Base-by-base conservation (phyloP, 30 jellyfish, hydroid and myxozoan species). In the Aurelia coerulea region DNA sequence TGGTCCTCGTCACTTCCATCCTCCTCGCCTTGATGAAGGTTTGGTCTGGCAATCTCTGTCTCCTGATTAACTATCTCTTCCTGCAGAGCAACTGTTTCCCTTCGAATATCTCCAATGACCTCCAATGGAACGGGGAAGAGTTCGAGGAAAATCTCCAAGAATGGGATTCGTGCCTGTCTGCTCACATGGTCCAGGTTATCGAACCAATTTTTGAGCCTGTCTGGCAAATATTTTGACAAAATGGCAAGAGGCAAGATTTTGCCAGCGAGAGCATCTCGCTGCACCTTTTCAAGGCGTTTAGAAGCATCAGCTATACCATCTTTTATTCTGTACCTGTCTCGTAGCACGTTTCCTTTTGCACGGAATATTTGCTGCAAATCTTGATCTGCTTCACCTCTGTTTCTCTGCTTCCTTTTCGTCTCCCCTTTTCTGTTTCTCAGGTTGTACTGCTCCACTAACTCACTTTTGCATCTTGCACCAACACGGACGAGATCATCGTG, bases 381-480 rank as follows among this genome's bases (percentile, higher is more conserved):
- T 60, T n/a, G 70, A 11, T 60, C 35, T 4, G 12, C 35, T 6
- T 15, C 70, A 17, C 70, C 35, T 60, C 35, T 60, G 34, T 60
- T 60, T 60, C 35, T 23, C 70, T 23, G 31, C 62, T 14, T 18
- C 18, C 19, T n/a, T 14, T 32, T 34, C 2, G 29, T 54, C 12
- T 13, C 51, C 39, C 51, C 35, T n/a, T 35, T 74, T 17, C 29
- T 74, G 31, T 60, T 62, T 53, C 62, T 78, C 74, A 91, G 65
- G 51, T 75, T 58, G 67, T 69, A 91, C 18, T 46, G 77, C 51
- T 84, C 92, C 78, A 91, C 65, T 2, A 46, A 74, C 62, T 91
- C 96, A 65, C 88, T 80, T 0, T 67, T 46, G 79, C 90, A 76
- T 19, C 98, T 71, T 9, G 91, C 92, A 3, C 98, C 98, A 56